Percentiles rank a stretch among this genome's conserved stretches.
These are phyloP conservation scores for Calephelis virginiensis DNA, from an alignment of 1,140 invertebrate genomes.

Conservation along the genomic window DNA sequence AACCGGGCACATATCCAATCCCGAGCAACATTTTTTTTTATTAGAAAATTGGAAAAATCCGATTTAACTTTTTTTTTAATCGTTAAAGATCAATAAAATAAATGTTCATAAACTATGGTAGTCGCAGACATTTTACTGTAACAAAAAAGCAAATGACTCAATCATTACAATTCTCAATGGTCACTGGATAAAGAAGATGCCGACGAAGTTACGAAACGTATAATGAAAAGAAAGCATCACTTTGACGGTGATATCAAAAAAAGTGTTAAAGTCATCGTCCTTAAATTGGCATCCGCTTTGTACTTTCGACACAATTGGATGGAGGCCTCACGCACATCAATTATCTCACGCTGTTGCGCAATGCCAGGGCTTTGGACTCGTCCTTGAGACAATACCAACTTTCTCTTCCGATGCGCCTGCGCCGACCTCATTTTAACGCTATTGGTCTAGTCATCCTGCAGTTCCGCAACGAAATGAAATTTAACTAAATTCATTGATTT, in stretches of 20 bases:
- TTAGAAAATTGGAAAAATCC: no score
- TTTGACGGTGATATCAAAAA: slow-evolving; percentile 17
- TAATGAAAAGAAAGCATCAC: slow-evolving; percentile 41
- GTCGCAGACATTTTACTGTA: no score
- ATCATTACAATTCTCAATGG: slow-evolving; percentile 6
- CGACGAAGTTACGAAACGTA: not conserved
- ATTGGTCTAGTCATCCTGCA: no score
- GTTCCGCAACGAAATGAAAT: no score
- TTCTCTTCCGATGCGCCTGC: slow-evolving; percentile 34
- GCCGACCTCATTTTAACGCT: slow-evolving; percentile 17
- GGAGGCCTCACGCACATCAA: slow-evolving; percentile 37
- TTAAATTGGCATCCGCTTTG: slow-evolving; percentile 54
- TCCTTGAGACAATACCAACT: slow-evolving; percentile 58
- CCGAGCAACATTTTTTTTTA: no score
- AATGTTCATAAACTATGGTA: no score
- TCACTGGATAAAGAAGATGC: not conserved
- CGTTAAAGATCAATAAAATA: no score
- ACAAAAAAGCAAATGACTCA: not conserved
- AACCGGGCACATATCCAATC: no score
- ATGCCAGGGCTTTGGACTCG: slow-evolving; percentile 56
- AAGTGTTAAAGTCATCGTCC: slow-evolving; percentile 56
- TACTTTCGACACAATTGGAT: slow-evolving; percentile 49
- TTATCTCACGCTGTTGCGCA: slow-evolving; percentile 64
- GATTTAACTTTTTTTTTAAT: no score
- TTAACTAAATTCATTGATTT: no score